Base-by-base conservation (phyloP, 2,113 vertebrate species). In the Ochotona princeps region DNA sequence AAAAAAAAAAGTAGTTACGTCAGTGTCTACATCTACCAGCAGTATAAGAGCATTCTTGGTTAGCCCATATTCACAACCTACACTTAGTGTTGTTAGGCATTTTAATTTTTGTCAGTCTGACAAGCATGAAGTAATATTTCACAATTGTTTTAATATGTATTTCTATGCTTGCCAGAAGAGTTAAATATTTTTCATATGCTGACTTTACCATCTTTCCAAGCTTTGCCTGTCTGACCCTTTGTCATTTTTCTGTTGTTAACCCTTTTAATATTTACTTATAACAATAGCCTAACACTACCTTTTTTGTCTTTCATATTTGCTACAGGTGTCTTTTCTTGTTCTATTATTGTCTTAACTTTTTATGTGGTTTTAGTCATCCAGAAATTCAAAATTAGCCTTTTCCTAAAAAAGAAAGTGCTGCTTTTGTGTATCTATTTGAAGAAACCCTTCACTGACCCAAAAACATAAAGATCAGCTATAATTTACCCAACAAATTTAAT, bases 311-410 rank as follows among this genome's bases (percentile, higher is more conserved):
- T 73, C 65, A 32, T 83, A 67, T 87, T 78, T 65, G 28, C 73
- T 82, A 28, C 23, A 49, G 54, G 78, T 57, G 72, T 78, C 30
- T 69, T 91, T 44, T 57, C 47, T 76, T 30, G 60, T 66, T 85
- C 44, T 85, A 66, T 85, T 61, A 32, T 89, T 81, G 12, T 69
- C 89, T 87, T 87, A 38, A 65, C 70, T 28, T 47, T 83, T 18
- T 72, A 47, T 79, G 35, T 4, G 32, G 23, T 49, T 47, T 79
- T 84, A 78, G 28, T 87, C 51, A 83, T 63, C 90, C 38, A 54
- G 76, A 80, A 94, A 75, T 92, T 54, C 76, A 79, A 83, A 66
- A 78, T 69, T 26, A 78, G 35, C 28, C 21, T 90, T 94, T 82
- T 47, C 25, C 51, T 90, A 61, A 74, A 54, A 94, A 74, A 2